phyloP scores from a whole-genome alignment of 2,113 vertebrate species.

The Protomyctophum bolini region DNA sequence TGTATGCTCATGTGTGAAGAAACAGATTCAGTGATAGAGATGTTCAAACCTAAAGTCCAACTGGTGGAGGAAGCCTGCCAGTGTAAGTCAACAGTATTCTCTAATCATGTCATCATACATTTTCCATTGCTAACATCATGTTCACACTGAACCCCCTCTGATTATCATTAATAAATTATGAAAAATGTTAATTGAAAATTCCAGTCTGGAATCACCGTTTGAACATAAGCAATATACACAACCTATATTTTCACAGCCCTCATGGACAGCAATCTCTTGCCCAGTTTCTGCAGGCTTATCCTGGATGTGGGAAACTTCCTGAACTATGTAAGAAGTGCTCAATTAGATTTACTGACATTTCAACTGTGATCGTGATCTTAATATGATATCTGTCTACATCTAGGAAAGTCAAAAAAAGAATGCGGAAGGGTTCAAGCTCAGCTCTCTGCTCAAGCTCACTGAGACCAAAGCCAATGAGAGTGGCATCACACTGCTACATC shows the following conservation, averaged over 20 bases:
- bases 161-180: not conserved
- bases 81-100: slow-evolving; percentile 72
- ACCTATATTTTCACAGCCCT: slow-evolving; percentile 78
- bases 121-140: not conserved
- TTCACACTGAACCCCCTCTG: not conserved
- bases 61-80: slow-evolving; percentile 84
- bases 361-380: slow-evolving; percentile 30
- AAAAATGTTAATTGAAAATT: not conserved
- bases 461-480: slow-evolving; percentile 97
- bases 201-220: not conserved
- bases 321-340: slow-evolving; percentile 87
- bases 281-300: slow-evolving; percentile 91
- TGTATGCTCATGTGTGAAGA: slow-evolving; percentile 94
- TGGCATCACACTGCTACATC: slow-evolving; percentile 92
- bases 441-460: slow-evolving; percentile 91
- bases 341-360: slow-evolving; percentile 24
- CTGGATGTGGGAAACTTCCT: slow-evolving; percentile 97
- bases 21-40: slow-evolving; percentile 82
- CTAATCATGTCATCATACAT: slow-evolving; percentile 1
- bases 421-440: slow-evolving; percentile 94
- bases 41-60: slow-evolving; percentile 87
- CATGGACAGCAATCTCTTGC: slow-evolving; percentile 83
- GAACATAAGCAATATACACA: not conserved
- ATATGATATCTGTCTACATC: slow-evolving; percentile 25
- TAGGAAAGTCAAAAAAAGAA: slow-evolving; percentile 97